Percentiles rank a stretch among this genome's conserved stretches.
Conservation (phyloP, 2,113 vertebrate species). For the Saimiri boliviensis region DNA sequence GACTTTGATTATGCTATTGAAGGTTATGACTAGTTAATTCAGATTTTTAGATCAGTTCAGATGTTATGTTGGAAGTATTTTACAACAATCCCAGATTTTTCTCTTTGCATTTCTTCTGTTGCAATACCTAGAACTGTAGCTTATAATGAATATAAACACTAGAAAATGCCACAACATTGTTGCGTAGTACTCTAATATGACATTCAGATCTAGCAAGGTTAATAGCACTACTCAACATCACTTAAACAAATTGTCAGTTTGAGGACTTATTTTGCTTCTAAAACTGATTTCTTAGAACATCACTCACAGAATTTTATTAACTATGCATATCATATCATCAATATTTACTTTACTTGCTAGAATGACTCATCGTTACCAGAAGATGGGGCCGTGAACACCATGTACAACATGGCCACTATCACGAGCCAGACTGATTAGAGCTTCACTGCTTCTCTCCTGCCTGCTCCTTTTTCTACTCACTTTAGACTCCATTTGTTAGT, state of each 20-base stretch:
- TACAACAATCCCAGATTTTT: neutral
- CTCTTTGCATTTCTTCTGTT: neutral
- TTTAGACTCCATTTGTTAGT: neutral
- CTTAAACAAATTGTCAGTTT: neutral
- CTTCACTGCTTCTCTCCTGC: neutral
- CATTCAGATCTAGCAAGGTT: neutral
- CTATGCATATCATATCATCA: neutral
- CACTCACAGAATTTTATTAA: neutral
- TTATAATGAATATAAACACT: neutral
- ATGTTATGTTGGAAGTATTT: neutral
- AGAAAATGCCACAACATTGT: neutral
- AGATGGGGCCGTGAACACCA: neutral
- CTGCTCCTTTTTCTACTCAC: neutral
- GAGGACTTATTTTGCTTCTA: neutral
- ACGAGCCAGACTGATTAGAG: neutral
- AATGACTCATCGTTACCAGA: neutral
- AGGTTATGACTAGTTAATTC: neutral
- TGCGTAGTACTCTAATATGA: neutral
- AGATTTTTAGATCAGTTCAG: neutral
- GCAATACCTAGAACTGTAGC: neutral
- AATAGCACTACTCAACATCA: neutral
- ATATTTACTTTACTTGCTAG: slow-evolving; percentile 24
- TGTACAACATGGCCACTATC: neutral
- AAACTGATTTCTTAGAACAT: slow-evolving; percentile 7
- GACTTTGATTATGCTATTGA: neutral